Conservation (phyloP, 2,888 invertebrate species). For the Eucera pruinosa region DNA sequence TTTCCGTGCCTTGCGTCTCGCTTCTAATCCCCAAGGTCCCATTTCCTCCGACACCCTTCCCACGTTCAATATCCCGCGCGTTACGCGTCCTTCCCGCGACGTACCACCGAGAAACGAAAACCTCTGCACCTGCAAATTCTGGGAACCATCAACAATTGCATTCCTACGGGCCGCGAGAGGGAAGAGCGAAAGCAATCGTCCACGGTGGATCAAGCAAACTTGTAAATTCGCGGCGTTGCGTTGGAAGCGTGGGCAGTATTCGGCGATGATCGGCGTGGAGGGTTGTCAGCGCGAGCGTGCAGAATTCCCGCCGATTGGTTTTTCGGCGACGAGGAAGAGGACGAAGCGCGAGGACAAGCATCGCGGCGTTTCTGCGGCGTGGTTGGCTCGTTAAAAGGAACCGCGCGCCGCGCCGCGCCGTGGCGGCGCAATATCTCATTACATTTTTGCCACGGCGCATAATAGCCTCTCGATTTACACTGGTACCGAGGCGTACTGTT, state of each 20-base stretch:
- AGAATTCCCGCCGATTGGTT: conserved; percentile 56
- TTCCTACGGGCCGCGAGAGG: too few relatives aligned
- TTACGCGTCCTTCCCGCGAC: too few relatives aligned
- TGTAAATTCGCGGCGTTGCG: conserved; percentile 3
- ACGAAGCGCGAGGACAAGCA: conserved; percentile 40
- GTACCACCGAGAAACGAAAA: too few relatives aligned
- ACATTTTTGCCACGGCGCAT: conserved; percentile 72
- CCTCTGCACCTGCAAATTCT: too few relatives aligned
- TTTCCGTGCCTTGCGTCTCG: too few relatives aligned
- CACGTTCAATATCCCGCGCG: too few relatives aligned
- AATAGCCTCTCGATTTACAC: conserved; percentile 78
- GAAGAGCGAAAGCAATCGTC: conserved; percentile 22
- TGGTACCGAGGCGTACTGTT: conserved; percentile 55
- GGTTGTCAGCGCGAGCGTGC: conserved; percentile 6
- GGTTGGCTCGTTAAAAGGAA: conserved; percentile 66
- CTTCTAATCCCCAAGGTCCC: too few relatives aligned
- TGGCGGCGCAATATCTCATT: conserved; percentile 70
- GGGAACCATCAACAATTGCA: too few relatives aligned
- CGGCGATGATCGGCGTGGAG: neutral
- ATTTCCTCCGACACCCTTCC: too few relatives aligned
- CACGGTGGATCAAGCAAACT: conserved; percentile 14
- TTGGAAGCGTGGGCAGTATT: neutral
- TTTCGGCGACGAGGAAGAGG: conserved; percentile 49
- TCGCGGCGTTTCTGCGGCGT: conserved; percentile 21
- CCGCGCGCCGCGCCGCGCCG: too few relatives aligned